Base-by-base conservation (phyloP, 1,140 invertebrate species). In the Danaus melanippus region DNA sequence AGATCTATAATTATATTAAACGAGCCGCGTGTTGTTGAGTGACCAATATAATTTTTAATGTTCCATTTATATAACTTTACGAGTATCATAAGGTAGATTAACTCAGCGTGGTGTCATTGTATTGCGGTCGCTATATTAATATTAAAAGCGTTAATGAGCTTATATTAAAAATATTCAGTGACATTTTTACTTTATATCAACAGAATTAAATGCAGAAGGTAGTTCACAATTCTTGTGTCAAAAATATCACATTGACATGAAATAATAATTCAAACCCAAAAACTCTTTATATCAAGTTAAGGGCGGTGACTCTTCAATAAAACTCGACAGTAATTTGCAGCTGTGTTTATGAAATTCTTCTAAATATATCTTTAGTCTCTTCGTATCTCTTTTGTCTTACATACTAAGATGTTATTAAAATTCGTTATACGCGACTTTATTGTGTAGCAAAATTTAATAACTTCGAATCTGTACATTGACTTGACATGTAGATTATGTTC, bases 221-320 rank as follows among this genome's bases (percentile, higher is more conserved):
- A 5, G 6, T 32, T 32, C 21, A 32, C 21, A 4, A 32, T 32
- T 32, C 21, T 8, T 32, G 21, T 32, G 21, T 32, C 21, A 32
- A 32, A 32, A 32, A 32, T 32, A 32, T 32, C 21, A 32, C 21
- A 32, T 32, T 7, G 4, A 7, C 21, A 3, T 32, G 21, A 53
- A 66, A 61, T 62, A 64, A 64, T 47, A 62, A 66, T 59, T 64
- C 59, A 65, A 53, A 66, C 17, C 50, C 46, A 41, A 69, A 64
- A 56, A 59, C 64, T 55, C 67, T 69, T 64, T 53, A 50, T 66
- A 56, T 45, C 47, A 43, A 42, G 46, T 53, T 56, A 57, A 58
- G 58, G 53, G 61, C 52, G 50, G 55, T 43, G 49, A 53, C 62
- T 64, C 66, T 67, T 55, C 62, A 64, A 58, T 64, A 54, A 57